Conservation (phyloP, 2,113 vertebrate genomes). For the Ictalurus punctatus region DNA sequence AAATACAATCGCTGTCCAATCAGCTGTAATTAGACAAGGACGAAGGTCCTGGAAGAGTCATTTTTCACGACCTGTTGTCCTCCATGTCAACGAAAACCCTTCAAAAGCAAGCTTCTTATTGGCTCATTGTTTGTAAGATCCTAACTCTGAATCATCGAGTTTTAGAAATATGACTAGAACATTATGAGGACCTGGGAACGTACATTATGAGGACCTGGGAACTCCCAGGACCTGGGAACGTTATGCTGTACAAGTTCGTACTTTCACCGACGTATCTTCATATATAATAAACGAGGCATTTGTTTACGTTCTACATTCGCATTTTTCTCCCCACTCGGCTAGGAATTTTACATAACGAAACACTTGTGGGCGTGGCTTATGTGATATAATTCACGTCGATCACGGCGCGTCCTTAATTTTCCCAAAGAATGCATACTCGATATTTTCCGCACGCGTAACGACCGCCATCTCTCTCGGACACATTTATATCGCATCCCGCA, state of each 20-base stretch:
- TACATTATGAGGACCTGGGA: background rate
- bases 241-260: background rate
- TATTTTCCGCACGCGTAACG: background rate
- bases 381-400: background rate
- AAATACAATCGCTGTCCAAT: background rate
- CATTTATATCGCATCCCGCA: background rate
- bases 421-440: background rate
- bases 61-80: background rate
- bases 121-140: background rate
- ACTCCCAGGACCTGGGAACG: background rate
- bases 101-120: background rate
- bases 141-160: background rate
- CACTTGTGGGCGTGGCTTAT: background rate
- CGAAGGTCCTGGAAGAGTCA: background rate
- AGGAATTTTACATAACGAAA: background rate
- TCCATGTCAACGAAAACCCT: background rate
- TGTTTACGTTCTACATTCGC: background rate
- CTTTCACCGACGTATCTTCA: background rate
- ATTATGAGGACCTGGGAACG: background rate
- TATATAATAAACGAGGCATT: background rate
- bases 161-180: background rate
- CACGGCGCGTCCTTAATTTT: too few species aligned
- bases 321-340: background rate
- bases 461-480: background rate
- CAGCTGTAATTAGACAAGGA: background rate